Evolutionary conservation across 2,888 invertebrate species (phyloP).

Genomic region (Agrochola litura): DNA sequence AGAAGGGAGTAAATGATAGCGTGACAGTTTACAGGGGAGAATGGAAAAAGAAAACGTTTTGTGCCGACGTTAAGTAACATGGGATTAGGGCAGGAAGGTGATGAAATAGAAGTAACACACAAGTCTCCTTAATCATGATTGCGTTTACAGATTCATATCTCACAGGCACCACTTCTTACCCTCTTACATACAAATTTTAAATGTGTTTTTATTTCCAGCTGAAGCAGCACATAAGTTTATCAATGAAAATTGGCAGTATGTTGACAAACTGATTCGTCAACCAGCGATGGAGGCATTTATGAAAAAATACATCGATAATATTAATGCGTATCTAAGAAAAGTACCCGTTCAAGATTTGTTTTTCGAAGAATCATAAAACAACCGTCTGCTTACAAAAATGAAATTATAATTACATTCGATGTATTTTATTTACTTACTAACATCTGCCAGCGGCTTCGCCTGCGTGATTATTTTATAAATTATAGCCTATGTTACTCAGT

Average conservation of each 20-base stretch:
- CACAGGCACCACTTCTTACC: background rate
- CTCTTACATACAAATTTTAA: background rate
- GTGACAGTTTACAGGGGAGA: no score
- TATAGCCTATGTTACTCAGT: no score
- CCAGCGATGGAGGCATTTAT: conserved; percentile 15
- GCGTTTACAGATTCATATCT: background rate
- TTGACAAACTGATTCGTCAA: conserved; percentile 24
- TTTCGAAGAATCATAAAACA: background rate
- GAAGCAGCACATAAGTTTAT: conserved; percentile 16
- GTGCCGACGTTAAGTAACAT: no score
- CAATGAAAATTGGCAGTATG: conserved; percentile 50
- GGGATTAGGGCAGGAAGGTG: no score
- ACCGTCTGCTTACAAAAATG: background rate
- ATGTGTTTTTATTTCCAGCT: conserved; percentile 29
- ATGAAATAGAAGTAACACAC: background rate
- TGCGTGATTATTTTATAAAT: no score
- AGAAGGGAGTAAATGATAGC: no score
- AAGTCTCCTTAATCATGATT: background rate
- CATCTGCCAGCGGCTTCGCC: no score
- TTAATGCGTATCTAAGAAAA: conserved; percentile 17
- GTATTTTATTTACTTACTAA: no score
- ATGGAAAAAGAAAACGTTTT: no score
- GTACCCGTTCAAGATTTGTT: conserved; percentile 22
- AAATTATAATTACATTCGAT: background rate
- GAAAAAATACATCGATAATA: conserved; percentile 19